Evolutionary conservation across 2,888 invertebrate species (phyloP), one percentile per base, ranked within the genome.

Genomic region (Sialis fuliginosa): DNA sequence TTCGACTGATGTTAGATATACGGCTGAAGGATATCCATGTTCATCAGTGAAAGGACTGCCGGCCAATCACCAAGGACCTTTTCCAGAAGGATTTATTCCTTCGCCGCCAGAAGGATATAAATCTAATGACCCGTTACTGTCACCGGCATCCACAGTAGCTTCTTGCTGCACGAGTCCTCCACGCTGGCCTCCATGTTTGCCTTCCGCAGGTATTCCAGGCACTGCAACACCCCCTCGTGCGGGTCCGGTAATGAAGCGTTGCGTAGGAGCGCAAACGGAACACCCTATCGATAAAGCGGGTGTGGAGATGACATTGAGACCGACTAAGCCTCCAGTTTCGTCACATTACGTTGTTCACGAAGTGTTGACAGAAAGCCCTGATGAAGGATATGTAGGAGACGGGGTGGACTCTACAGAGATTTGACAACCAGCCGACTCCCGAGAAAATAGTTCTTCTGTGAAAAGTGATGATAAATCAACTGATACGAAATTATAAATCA

Each of bases 351-450:
- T 52, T 50, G 39, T 47, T 46, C 51, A 48, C 30, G 59, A 60
- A 43, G 67, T 67, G n/a, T 55, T 72, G 56, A 81, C 83, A 12
- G 87, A 87, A 58, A 87, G 86, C 64, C 86, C 87, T 35, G 88
- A 88, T 61, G 88, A 88, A 64, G 88, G 87, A 12, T 88, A 88
- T 63, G 88, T 85, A 47, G 88, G 87, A 37, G 88, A 87, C 55
- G 71, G 66, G 32, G 70, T 67, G 44, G 75, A 75, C 58, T 75
- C 77, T 50, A 74, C 77, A 57, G 81, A 80, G 59, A 80, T 79
- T 67, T 80, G 79, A 79, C 78, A 70, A 60, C 67, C 69, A 56
- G 67, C 5, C 45, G 22, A 30, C 39, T 32, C 45, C 45, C 34
- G n/a, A 13, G 39, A 39, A 45, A 33, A 31, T 45, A 33, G 7